Evolutionary conservation across 2,113 vertebrate species (phyloP), one percentile per base, ranked within the genome.

Genomic region (Sisor rabdophorus): DNA sequence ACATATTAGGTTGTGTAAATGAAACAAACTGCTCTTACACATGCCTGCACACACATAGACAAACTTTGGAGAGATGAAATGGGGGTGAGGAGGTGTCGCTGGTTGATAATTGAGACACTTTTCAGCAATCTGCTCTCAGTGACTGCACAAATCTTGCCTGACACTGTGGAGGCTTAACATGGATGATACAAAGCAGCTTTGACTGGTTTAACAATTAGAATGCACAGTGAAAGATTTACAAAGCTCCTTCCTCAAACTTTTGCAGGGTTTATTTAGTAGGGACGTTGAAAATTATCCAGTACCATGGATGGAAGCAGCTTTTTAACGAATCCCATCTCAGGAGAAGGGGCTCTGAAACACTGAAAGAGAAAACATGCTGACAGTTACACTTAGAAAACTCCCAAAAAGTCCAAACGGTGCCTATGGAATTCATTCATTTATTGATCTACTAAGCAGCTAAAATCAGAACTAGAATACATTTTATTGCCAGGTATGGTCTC

Each of bases 121-220:
- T 75, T 83, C 63, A 44, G 80, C 80, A 82, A 79, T 70, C 80
- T 75, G 81, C 78, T 83, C 53, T 79, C 53, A 55, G 50, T 78
- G 84, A 79, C 79, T 81, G 79, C 83, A 84, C 82, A 88, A 88
- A 89, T 85, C 56, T 75, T 86, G 78, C 76, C 77, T 88, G 89
- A 86, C 88, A 88, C 80, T 79, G 78, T 79, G 73, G 79, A 79
- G 80, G 82, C 76, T 74, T 85, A 81, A 50, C 78, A 80, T 56
- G 82, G 78, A 80, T 28, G 52, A 70, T 75, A 84, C 79, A 77
- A 80, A 85, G 79, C 74, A 80, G 65, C 80, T 60, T 64, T 61
- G 81, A 71, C 63, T 69, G 76, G 65, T 71, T 80, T 55, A 47
- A 76, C 58, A 64, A 67, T 78, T 75, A 82, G 61, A 68, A 83